Base-by-base conservation (phyloP, 53 echinoderm and acorn worm genomes). In the Echinarachnius parma region DNA sequence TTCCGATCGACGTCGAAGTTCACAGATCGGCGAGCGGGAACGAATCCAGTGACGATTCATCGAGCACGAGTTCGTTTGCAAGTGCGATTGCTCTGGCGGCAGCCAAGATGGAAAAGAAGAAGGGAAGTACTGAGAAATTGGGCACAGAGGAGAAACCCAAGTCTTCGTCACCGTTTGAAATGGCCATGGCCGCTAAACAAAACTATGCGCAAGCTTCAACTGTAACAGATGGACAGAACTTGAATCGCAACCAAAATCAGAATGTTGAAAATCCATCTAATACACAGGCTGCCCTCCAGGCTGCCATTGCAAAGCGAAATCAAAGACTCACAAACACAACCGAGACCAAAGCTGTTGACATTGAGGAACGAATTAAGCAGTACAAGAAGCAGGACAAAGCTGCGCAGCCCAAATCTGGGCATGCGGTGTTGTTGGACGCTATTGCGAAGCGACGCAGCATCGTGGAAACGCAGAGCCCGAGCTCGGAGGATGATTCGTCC, bases 131-230 rank as follows among this genome's bases (percentile, higher is more conserved):
- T 19, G n/a, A n/a, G n/a, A n/a, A n/a, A n/a, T n/a, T n/a, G n/a
- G n/a, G n/a, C n/a, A n/a, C n/a, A n/a, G 45, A 64, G 22, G 16
- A 46, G 4, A 53, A 57, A 22, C 78, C 78, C 14, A 7, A 16
- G 28, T 1, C 35, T 4, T 9, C 66, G 0, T 66, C 92, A n/a
- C 83, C 91, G 8, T 83, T 98, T 47, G 70, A 98, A 48, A 71
- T 98, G 30, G 98, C 93, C 48, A 72, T 93, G 78, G 81, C 80
- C 34, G 98, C 91, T 9, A 82, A 83, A 45, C 82, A 86, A 48
- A 80, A 39, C 34, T 72, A 56, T 28, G 2, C 42, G 0, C 74
- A 72, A 28, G 2, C 16, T 2, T n/a, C n/a, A n/a, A n/a, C n/a
- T n/a, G 9, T 20, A 21, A 19, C 3, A 4, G 53, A 66, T 29